These are phyloP conservation scores for Tribolium madens DNA, from an alignment of 1,140 invertebrate genomes.

Conservation along the genomic window DNA sequence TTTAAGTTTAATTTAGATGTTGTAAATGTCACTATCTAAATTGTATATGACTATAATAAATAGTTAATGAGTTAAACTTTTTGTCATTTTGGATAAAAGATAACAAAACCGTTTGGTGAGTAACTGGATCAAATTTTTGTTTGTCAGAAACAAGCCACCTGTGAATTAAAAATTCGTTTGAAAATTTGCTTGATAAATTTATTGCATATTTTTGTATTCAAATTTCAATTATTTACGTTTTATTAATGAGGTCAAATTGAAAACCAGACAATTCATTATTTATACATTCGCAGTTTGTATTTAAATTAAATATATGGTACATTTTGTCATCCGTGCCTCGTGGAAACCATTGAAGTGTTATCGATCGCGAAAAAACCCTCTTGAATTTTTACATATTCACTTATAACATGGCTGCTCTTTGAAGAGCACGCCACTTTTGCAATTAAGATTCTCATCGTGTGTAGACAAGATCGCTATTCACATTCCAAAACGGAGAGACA, in stretches of 20 bases:
- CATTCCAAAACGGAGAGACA: background rate
- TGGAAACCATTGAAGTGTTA: background rate
- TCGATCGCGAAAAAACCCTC: background rate
- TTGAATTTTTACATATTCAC: background rate
- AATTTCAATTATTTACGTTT: background rate
- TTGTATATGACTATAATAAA: background rate
- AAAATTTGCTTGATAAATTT: background rate
- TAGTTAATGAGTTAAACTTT: background rate
- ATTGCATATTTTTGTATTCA: background rate
- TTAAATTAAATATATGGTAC: background rate
- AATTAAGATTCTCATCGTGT: background rate
- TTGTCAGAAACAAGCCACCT: no score
- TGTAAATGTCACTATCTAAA: background rate
- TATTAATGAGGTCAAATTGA: background rate
- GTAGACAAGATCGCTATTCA: background rate
- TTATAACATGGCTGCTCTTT: background rate
- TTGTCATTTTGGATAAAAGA: no score
- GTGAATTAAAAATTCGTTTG: background rate
- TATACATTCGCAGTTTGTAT: background rate
- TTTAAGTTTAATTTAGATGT: background rate
- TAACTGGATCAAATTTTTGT: no score
- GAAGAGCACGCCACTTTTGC: background rate
- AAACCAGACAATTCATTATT: background rate
- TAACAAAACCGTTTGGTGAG: no score
- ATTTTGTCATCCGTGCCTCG: background rate